A percentile compares a stretch with the other conserved stretches of the same genome.
phyloP scores from a whole-genome alignment of 2,797 vertebrate genomes.

The Clarias platycephalus region DNA sequence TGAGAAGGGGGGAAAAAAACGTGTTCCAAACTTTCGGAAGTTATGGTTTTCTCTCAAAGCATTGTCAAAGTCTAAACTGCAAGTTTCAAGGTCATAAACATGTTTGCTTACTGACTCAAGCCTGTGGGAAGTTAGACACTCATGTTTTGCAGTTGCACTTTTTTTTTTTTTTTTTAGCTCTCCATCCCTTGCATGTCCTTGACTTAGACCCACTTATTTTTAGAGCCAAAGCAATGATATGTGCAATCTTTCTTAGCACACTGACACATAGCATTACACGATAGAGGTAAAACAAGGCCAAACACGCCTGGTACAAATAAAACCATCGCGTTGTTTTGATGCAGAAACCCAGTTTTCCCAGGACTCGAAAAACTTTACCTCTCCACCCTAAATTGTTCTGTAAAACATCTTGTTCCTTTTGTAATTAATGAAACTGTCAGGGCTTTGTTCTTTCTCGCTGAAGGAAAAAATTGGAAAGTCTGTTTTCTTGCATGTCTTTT shows the following conservation, averaged over 20 bases:
- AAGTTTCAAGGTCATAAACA: conserved; percentile 72
- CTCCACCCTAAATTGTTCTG: conserved; percentile 69
- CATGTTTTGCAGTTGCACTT: conserved; percentile 22
- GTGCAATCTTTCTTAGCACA: conserved; percentile 43
- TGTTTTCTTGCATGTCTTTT: conserved; percentile 57
- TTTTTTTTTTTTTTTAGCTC: conserved; percentile 18
- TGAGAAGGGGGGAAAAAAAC: neutral
- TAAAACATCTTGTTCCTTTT: conserved; percentile 69
- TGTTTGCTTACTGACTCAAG: conserved; percentile 60
- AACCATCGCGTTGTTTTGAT: conserved; percentile 67
- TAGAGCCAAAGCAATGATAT: conserved; percentile 49
- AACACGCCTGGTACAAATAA: conserved; percentile 16
- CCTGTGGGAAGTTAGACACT: conserved; percentile 69
- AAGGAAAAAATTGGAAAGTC: conserved; percentile 77
- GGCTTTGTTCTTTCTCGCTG: conserved; percentile 80
- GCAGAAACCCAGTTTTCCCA: conserved; percentile 68
- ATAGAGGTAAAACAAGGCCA: conserved; percentile 50
- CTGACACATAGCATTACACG: conserved; percentile 14
- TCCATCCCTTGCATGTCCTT: conserved; percentile 43
- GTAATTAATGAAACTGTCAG: conserved; percentile 83
- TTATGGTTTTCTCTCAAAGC: conserved; percentile 63
- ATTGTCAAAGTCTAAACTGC: conserved; percentile 66
- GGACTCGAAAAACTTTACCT: conserved; percentile 71
- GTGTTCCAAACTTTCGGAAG: conserved; percentile 28
- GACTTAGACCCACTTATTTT: conserved; percentile 40